Evolutionary conservation across 2,888 invertebrate species (phyloP).

Genomic region (Geotrupes spiniger): DNA sequence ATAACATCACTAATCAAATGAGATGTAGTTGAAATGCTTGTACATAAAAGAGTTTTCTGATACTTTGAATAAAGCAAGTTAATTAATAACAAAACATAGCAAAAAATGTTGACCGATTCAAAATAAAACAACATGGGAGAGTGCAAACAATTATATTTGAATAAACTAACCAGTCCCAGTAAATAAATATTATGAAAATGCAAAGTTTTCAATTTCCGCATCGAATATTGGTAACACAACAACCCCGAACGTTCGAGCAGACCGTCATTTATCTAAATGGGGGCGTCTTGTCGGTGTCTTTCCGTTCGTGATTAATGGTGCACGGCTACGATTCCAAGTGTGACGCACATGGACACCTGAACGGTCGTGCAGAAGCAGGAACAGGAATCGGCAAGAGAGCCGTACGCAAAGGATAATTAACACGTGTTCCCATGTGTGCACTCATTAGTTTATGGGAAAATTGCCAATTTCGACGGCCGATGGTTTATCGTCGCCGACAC

Average conservation of each 20-base stretch:
- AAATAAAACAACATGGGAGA: too few relatives aligned
- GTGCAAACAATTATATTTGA: too few relatives aligned
- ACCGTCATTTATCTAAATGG: neutral
- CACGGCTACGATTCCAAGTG: constrained; percentile 16
- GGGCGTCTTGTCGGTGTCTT: neutral
- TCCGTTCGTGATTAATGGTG: constrained; percentile 8
- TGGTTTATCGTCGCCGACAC: neutral
- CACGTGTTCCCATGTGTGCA: constrained; percentile 38
- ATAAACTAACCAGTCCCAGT: too few relatives aligned
- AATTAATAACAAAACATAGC: too few relatives aligned
- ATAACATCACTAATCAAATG: too few relatives aligned
- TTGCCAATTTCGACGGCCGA: constrained; percentile 27
- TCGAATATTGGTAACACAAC: constrained; percentile 1
- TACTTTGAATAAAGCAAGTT: too few relatives aligned
- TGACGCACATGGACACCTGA: constrained; percentile 24
- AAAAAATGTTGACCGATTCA: too few relatives aligned
- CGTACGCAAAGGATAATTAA: constrained; percentile 32
- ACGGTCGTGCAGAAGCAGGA: constrained; percentile 5
- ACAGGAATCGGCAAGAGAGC: constrained; percentile 2
- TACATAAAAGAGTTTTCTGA: too few relatives aligned
- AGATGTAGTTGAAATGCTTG: too few relatives aligned
- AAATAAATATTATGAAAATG: too few relatives aligned
- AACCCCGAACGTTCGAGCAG: neutral
- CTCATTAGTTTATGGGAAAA: constrained; percentile 40
- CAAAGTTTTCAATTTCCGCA: too few relatives aligned